These are phyloP conservation scores for Magallana gigas DNA, from an alignment of 1,140 invertebrate genomes.

Conservation along the genomic window DNA sequence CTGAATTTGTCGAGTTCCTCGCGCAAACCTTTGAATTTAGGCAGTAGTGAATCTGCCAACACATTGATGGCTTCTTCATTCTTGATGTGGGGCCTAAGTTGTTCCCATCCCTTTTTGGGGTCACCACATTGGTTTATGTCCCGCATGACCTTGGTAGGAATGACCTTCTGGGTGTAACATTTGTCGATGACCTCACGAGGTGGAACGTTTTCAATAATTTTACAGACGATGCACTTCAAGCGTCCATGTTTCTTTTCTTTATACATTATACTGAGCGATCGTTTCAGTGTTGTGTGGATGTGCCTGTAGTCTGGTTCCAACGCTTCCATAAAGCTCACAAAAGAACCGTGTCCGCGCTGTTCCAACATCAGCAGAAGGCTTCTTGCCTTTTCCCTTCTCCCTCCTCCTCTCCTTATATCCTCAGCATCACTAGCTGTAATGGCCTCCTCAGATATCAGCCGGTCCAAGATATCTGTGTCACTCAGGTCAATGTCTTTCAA, in stretches of 20 bases:
- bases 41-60: not conserved
- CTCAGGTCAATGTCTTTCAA: not conserved
- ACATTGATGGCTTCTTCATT: not conserved
- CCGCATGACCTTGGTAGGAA: not conserved
- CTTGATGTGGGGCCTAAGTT: not conserved
- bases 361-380: constrained; percentile 8
- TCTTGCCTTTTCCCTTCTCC: not conserved
- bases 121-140: constrained; percentile 14
- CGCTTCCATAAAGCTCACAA: not conserved
- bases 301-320: not conserved
- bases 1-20: not conserved
- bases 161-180: not conserved
- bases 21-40: not conserved
- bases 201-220: not conserved
- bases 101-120: not conserved
- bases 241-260: constrained; percentile 22
- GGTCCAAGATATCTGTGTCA: not conserved
- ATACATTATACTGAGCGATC: not conserved
- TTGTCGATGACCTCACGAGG: not conserved
- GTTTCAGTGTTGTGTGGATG: not conserved
- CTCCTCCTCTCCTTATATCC: not conserved
- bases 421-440: not conserved
- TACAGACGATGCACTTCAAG: not conserved
- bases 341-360: not conserved
- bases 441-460: not conserved